A percentile compares a stretch with the other conserved stretches of the same genome.
Conservation (phyloP, 2,888 invertebrate genomes). For the Sphaerophoria rueppellii region DNA sequence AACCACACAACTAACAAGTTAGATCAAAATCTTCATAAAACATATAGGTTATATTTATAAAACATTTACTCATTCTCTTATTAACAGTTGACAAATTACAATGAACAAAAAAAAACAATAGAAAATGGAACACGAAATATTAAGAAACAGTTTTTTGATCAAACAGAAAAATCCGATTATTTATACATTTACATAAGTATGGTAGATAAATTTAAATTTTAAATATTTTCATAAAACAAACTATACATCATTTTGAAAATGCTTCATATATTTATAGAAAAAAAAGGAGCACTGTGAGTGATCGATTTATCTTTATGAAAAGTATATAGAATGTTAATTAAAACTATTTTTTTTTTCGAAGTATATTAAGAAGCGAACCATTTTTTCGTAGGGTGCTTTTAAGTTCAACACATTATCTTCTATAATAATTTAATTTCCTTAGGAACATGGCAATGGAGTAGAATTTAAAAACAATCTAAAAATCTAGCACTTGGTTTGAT, state of each 20-base stretch:
- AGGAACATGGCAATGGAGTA: constrained; percentile 61
- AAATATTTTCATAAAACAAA: constrained; percentile 48
- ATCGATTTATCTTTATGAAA: constrained; percentile 47
- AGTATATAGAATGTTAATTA: too few relatives aligned
- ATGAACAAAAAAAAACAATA: constrained; percentile 13
- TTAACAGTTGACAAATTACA: constrained; percentile 37
- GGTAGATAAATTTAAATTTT: constrained; percentile 57
- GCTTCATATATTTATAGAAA: constrained; percentile 62
- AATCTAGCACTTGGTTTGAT: neutral
- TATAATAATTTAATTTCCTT: neutral
- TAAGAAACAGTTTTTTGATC: constrained; percentile 56
- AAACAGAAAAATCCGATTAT: constrained; percentile 66
- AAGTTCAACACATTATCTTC: too few relatives aligned
- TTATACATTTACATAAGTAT: constrained; percentile 66
- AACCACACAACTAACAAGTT: constrained; percentile 23
- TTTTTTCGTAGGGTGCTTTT: too few relatives aligned
- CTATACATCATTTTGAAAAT: constrained; percentile 52
- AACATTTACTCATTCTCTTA: constrained; percentile 62
- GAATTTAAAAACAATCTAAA: neutral
- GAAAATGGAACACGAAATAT: constrained; percentile 35
- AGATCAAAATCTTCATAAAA: constrained; percentile 21
- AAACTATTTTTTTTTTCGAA: too few relatives aligned
- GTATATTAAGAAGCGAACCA: too few relatives aligned
- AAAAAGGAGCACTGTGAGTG: constrained; percentile 43
- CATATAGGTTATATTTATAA: neutral